Base-by-base conservation (phyloP, 2,888 invertebrate species). In the Epirrhoe alternata region DNA sequence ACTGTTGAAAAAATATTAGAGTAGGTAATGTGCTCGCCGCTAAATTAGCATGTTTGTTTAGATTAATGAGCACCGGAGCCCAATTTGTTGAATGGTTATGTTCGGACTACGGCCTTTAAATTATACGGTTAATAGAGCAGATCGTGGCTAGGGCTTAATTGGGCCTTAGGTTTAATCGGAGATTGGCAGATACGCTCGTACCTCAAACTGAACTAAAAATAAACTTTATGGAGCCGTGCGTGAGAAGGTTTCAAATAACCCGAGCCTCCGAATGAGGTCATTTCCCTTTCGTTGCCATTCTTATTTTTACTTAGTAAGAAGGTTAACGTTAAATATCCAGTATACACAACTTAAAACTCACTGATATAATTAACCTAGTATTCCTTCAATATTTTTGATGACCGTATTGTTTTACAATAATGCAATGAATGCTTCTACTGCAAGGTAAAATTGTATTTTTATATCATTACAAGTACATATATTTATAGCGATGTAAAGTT, bases 171-270 rank as follows among this genome's bases (percentile, higher is more conserved):
- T 82, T 77, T 88, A 86, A 89, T 87, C 83, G 84, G 74, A 82
- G 86, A 90, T 91, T 83, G 84, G 81, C 78, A 86, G 90, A 89
- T 88, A 88, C 80, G 83, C 84, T 77, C 78, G 78, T 81, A 75
- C 83, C 86, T 78, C 77, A 79, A 81, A 75, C 76, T 74, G 64
- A 76, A 81, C 90, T 86, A 88, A 91, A 90, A 92, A 92, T 91
- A 89, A 85, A 86, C 81, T 87, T 88, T 87, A 87, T 88, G 77
- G 85, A 86, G 80, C 82, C 84, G 87, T 90, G 92, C 89, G 89
- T 89, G 87, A 86, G 83, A 83, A 84, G 82, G 85, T 82, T 85
- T 81, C 82, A 72, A 85, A 86, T 85, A 85, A 84, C 84, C 82
- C 79, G 77, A 82, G 77, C 82, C 77, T 76, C 76, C 72, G 78